Percentiles rank a stretch among this genome's conserved stretches.
Evolutionary conservation across 2,888 invertebrate genomes (phyloP).

Genomic region (Megamerina dolium): DNA sequence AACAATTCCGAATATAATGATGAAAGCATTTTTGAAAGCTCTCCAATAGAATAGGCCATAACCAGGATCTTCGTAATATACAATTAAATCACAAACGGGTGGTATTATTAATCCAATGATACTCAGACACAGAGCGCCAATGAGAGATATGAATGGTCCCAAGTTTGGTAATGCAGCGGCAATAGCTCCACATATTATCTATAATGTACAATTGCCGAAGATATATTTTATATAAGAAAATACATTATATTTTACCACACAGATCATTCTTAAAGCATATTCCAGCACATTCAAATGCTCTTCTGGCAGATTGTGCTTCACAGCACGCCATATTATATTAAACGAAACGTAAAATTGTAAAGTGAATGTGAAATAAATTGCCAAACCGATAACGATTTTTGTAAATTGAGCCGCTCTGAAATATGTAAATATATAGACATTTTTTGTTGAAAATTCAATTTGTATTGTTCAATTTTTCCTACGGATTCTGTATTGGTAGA

Average conservation of each 20-base stretch:
- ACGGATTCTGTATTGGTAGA: conserved; percentile 63
- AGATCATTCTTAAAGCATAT: conserved; percentile 62
- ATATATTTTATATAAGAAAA: neutral
- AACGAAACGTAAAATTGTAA: conserved; percentile 96
- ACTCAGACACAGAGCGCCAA: conserved; percentile 82
- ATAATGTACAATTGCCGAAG: no score
- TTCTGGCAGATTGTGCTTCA: conserved; percentile 60
- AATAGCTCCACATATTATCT: conserved; percentile 58
- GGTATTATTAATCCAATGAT: conserved; percentile 84
- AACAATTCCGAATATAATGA: conserved; percentile 63
- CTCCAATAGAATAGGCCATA: conserved; percentile 64
- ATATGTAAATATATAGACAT: neutral
- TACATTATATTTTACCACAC: conserved; percentile 52
- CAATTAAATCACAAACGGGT: conserved; percentile 75
- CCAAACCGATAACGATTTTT: conserved; percentile 76
- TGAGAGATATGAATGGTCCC: conserved; percentile 79
- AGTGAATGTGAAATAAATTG: conserved; percentile 89
- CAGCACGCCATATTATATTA: conserved; percentile 88
- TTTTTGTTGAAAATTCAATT: neutral
- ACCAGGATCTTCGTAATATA: conserved; percentile 69
- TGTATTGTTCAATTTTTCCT: conserved; percentile 37
- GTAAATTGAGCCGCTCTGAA: conserved; percentile 68
- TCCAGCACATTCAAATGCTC: conserved; percentile 50
- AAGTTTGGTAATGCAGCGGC: conserved; percentile 78
- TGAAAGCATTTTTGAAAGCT: conserved; percentile 64